Conservation (phyloP, 2,113 vertebrate genomes). For the Oncorhynchus keta region DNA sequence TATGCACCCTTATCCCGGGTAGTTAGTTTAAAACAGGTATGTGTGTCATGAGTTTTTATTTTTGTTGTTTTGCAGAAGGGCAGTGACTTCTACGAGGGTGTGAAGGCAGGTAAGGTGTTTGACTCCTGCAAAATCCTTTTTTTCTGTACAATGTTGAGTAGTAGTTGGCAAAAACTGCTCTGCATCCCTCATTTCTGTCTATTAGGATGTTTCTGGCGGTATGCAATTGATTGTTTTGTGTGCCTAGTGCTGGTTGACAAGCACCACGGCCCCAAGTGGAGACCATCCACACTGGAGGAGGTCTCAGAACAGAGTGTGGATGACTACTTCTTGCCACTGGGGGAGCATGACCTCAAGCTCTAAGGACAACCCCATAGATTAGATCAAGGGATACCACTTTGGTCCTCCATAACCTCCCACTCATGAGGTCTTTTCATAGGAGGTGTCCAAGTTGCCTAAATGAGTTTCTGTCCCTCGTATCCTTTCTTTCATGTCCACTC, state of each 20-base stretch:
- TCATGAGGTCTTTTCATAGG: no score
- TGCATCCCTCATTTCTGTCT: not conserved
- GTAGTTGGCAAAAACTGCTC: not conserved
- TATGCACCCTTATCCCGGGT: not conserved
- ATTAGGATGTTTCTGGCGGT: not conserved
- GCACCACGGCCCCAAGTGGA: conserved; percentile 89
- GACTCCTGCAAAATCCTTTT: not conserved
- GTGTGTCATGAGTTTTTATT: conserved; percentile 12
- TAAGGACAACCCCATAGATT: conserved; percentile 48
- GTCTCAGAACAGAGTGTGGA: conserved; percentile 82
- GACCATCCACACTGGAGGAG: conserved; percentile 79
- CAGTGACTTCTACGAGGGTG: conserved; percentile 90
- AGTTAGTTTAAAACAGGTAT: conserved; percentile 2
- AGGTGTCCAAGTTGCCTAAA: not conserved
- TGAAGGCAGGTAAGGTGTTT: conserved; percentile 85
- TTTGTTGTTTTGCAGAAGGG: conserved; percentile 78
- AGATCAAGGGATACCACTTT: not conserved
- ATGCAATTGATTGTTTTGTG: not conserved
- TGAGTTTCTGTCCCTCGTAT: conserved; percentile 15
- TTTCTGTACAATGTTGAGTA: not conserved
- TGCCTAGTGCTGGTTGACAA: conserved; percentile 88
- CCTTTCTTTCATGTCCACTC: not conserved
- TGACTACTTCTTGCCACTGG: conserved; percentile 81
- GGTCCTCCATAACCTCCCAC: conserved; percentile 18
- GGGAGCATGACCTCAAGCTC: conserved; percentile 80